phyloP scores from a whole-genome alignment of 2,113 vertebrate species.

The Lucifuga dentata region DNA sequence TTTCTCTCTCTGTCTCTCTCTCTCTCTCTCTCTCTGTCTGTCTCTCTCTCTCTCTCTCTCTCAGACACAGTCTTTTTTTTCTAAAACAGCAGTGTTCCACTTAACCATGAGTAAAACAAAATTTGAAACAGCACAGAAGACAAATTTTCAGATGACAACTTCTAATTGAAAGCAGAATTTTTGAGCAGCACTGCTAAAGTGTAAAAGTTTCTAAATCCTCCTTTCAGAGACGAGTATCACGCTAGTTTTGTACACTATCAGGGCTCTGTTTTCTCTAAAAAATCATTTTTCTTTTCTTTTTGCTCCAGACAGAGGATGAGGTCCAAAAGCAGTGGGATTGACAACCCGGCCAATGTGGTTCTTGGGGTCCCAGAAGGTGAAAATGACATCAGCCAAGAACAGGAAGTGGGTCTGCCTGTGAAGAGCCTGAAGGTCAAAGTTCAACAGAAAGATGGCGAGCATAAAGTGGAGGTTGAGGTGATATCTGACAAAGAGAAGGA shows the following conservation, averaged over 20 bases:
- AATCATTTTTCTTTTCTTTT: constrained; percentile 27
- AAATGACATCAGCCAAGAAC: constrained; percentile 81
- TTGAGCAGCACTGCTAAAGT: too few species aligned
- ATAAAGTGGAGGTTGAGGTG: constrained; percentile 82
- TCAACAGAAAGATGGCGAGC: constrained; percentile 83
- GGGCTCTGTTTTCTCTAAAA: not conserved
- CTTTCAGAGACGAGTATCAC: too few species aligned
- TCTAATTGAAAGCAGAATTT: not conserved
- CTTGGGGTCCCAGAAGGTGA: constrained; percentile 84
- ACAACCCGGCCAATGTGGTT: constrained; percentile 84
- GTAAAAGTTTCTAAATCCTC: too few species aligned
- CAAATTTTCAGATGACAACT: not conserved
- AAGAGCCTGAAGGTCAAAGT: constrained; percentile 87
- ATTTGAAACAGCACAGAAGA: not conserved
- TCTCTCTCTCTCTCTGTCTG: too few species aligned
- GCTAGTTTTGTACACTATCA: too few species aligned
- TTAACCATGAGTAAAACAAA: too few species aligned
- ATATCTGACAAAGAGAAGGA: constrained; percentile 88
- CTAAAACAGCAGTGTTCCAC: too few species aligned
- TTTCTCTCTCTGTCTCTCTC: not conserved
- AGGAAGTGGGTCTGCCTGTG: constrained; percentile 82
- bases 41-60: too few species aligned
- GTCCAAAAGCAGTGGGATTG: constrained; percentile 90
- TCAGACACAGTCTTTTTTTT: too few species aligned
- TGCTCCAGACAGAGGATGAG: constrained; percentile 90